These are phyloP conservation scores for Andrena bicolor DNA, from an alignment of 2,888 invertebrate genomes.

Conservation along the genomic window DNA sequence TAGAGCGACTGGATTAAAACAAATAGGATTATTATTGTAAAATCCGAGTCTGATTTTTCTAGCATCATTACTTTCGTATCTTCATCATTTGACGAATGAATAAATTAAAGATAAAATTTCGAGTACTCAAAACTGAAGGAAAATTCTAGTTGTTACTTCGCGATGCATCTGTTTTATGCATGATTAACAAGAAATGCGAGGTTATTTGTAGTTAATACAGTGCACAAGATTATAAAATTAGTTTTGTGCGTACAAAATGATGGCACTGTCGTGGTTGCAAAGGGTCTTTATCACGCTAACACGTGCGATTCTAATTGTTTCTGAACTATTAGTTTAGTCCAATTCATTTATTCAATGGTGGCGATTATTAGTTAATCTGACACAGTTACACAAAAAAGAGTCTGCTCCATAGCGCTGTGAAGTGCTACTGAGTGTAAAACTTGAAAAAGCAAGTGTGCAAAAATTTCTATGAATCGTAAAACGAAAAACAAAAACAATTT, in stretches of 20 bases:
- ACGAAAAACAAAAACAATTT: background rate
- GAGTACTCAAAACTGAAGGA: too few species aligned
- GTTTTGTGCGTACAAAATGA: slow-evolving; percentile 32
- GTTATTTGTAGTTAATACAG: slow-evolving; percentile 60
- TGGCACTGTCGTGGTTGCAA: background rate
- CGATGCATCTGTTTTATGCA: background rate
- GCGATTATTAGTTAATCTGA: slow-evolving; percentile 50
- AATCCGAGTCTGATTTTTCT: background rate
- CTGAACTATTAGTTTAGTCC: background rate
- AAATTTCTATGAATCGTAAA: background rate
- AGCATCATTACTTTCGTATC: background rate
- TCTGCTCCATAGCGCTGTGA: slow-evolving; percentile 14
- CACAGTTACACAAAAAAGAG: slow-evolving; percentile 27
- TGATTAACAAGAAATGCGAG: slow-evolving; percentile 35
- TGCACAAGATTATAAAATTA: slow-evolving; percentile 34
- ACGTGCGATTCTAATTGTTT: background rate
- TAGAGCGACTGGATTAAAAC: background rate
- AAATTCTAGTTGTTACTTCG: too few species aligned
- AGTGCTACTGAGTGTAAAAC: slow-evolving; percentile 70
- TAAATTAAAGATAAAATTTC: too few species aligned
- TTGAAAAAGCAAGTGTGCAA: slow-evolving; percentile 23
- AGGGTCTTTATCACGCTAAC: background rate
- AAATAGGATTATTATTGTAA: background rate
- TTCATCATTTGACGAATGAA: too few species aligned
- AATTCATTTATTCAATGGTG: background rate